Percentiles rank a stretch among this genome's conserved stretches.
Conservation (phyloP, 2,113 vertebrate genomes). For the Syngnathus typhle region DNA sequence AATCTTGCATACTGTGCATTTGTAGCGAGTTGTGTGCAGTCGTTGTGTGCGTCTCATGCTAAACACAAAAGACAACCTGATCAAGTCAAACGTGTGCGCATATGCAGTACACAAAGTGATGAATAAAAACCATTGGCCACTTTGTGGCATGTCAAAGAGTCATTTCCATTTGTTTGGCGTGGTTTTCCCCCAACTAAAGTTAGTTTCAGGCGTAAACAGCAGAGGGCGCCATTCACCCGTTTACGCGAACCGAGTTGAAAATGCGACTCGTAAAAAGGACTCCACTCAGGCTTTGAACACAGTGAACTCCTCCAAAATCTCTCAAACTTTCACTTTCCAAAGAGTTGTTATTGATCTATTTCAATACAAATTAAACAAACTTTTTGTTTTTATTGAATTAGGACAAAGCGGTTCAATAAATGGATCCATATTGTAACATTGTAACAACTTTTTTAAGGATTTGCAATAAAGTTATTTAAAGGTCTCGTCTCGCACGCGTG, state of each 20-base stretch:
- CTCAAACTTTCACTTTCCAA: too few relatives aligned
- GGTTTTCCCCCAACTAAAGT: neutral
- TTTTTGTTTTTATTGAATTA: too few relatives aligned
- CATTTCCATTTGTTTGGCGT: neutral
- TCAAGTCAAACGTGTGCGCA: neutral
- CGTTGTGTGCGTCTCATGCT: too few relatives aligned
- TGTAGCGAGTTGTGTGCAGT: too few relatives aligned
- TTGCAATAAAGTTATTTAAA: too few relatives aligned
- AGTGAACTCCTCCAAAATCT: too few relatives aligned
- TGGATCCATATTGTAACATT: too few relatives aligned
- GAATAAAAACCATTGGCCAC: neutral
- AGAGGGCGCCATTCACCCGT: neutral
- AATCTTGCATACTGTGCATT: neutral
- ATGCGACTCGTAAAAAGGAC: neutral
- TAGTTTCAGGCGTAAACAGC: neutral
- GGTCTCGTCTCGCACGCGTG: neutral
- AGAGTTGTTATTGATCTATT: too few relatives aligned
- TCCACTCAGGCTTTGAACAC: too few relatives aligned
- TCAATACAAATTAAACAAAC: too few relatives aligned
- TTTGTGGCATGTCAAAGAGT: neutral
- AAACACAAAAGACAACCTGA: neutral
- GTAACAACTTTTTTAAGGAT: too few relatives aligned
- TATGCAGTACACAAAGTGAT: neutral
- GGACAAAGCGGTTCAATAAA: too few relatives aligned
- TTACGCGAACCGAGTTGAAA: neutral